Evolutionary conservation across 2,888 invertebrate genomes (phyloP).

Genomic region (Oligia latruncula): DNA sequence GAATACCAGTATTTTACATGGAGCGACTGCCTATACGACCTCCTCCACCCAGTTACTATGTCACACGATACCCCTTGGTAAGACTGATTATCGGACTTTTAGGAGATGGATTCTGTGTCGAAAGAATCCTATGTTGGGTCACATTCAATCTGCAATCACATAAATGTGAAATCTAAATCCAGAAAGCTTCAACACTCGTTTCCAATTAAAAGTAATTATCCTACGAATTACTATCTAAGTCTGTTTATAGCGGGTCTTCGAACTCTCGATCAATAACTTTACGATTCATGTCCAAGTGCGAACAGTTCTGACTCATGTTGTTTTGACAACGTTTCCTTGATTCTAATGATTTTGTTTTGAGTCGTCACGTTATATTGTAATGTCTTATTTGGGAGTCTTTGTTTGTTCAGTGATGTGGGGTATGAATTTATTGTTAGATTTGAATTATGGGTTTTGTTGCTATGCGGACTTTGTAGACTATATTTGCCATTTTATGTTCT

Average conservation of each 20-base stretch:
- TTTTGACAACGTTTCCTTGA: slow-evolving; percentile 59
- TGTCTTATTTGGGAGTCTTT: slow-evolving; percentile 41
- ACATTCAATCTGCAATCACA: slow-evolving; percentile 1
- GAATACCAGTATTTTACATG: neutral
- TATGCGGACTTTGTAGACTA: slow-evolving; percentile 5
- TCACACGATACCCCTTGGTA: neutral
- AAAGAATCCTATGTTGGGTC: neutral
- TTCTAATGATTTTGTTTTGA: slow-evolving; percentile 46
- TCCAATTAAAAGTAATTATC: slow-evolving; percentile 64
- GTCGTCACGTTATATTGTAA: slow-evolving; percentile 36
- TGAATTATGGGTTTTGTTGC: slow-evolving; percentile 7
- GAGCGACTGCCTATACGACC: neutral
- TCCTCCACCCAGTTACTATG: neutral
- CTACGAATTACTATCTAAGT: slow-evolving; percentile 52
- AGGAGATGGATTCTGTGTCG: neutral
- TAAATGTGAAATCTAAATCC: neutral
- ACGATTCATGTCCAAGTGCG: slow-evolving; percentile 58
- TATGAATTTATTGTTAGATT: neutral
- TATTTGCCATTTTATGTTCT: neutral
- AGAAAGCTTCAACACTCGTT: slow-evolving; percentile 7
- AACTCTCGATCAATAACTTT: slow-evolving; percentile 63
- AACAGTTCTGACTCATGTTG: slow-evolving; percentile 59
- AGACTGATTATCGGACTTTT: neutral
- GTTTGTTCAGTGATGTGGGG: slow-evolving; percentile 23
- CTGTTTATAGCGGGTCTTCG: slow-evolving; percentile 61